Conservation (phyloP, 1,140 invertebrate genomes). For the Nixonia krombeini region DNA sequence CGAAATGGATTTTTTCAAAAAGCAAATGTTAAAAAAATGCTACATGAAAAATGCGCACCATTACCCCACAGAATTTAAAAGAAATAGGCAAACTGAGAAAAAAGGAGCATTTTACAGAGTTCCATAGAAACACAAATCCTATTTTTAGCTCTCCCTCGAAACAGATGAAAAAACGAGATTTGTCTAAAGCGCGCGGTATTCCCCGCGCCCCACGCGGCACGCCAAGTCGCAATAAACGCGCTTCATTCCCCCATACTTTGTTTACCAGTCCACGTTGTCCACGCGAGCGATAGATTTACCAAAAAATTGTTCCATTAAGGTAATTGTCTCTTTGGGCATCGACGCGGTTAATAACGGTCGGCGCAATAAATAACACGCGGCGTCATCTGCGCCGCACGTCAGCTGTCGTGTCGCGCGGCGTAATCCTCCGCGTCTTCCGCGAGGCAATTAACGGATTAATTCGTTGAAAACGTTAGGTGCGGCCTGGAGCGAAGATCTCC, state of each 20-base stretch:
- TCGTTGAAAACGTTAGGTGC: slow-evolving; percentile 47
- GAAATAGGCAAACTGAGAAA: no score
- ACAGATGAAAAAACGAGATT: no score
- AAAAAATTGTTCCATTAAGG: slow-evolving; percentile 62
- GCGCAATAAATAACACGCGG: slow-evolving; percentile 56
- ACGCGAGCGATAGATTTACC: slow-evolving; percentile 51
- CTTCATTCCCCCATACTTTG: slow-evolving; percentile 12
- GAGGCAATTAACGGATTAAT: slow-evolving; percentile 58
- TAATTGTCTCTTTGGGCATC: slow-evolving; percentile 57
- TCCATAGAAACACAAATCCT: no score
- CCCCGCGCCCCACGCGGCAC: no score
- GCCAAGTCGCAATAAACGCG: slow-evolving; percentile 27
- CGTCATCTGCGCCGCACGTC: slow-evolving; percentile 58
- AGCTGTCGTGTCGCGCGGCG: slow-evolving; percentile 40
- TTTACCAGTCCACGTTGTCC: slow-evolving; percentile 30
- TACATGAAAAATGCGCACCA: no score
- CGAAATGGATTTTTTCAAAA: no score
- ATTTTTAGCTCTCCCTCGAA: no score
- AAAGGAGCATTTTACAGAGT: no score
- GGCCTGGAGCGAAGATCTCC: background rate
- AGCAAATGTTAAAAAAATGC: no score
- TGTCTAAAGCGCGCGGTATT: no score
- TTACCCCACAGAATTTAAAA: no score
- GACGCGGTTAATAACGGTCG: slow-evolving; percentile 55
- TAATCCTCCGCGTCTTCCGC: slow-evolving; percentile 41